These are phyloP conservation scores for Chaetogeoica ovagalla DNA, from an alignment of 2,888 invertebrate species.

Conservation along the genomic window DNA sequence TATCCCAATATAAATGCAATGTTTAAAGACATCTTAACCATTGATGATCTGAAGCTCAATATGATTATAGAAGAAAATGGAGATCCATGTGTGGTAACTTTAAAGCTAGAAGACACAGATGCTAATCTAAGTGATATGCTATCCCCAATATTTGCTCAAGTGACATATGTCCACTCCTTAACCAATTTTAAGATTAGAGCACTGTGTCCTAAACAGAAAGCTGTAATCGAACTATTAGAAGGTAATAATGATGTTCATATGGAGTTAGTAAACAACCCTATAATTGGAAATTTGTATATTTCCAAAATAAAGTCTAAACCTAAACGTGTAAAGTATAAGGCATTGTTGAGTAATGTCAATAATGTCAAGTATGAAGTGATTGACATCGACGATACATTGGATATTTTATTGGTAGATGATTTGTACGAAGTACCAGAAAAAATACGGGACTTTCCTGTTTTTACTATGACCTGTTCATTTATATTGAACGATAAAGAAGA, in stretches of 20 bases:
- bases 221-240: not conserved
- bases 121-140: slow-evolving; percentile 8
- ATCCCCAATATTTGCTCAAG: not conserved
- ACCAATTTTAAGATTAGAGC: slow-evolving; percentile 16
- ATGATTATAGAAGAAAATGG: slow-evolving; percentile 28
- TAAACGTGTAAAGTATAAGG: slow-evolving; percentile 13
- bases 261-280: not conserved
- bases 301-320: not conserved
- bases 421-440: slow-evolving; percentile 32
- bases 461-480: slow-evolving; percentile 17
- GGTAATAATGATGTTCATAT: not conserved
- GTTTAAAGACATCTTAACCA: slow-evolving; percentile 31
- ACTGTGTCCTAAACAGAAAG: slow-evolving; percentile 3
- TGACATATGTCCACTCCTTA: slow-evolving; percentile 23
- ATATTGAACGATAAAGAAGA: slow-evolving; percentile 5
- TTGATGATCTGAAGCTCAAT: slow-evolving; percentile 13
- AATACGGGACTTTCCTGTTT: not conserved
- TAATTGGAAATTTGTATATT: not conserved
- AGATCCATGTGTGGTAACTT: slow-evolving; percentile 11
- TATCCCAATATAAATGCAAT: slow-evolving; percentile 29
- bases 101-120: not conserved
- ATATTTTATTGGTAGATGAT: not conserved
- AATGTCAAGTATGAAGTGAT: not conserved
- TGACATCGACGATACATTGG: slow-evolving; percentile 37
- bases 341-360: not conserved